A percentile compares a stretch with the other conserved stretches of the same genome.
Conservation (phyloP, 1,140 invertebrate genomes). For the Philotrypesis tridentata region DNA sequence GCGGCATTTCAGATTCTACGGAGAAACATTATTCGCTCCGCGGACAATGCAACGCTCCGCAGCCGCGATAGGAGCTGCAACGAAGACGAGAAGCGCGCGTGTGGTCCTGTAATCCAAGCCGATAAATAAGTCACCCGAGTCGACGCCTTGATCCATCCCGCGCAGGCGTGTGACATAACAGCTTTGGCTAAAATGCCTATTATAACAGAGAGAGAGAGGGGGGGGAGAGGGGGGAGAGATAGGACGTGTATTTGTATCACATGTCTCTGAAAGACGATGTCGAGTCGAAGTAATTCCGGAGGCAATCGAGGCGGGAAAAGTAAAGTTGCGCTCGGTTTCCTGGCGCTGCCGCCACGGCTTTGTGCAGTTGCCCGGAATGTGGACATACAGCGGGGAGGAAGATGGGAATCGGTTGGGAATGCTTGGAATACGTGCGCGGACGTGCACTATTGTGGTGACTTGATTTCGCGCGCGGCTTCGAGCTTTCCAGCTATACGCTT, state of each 20-base stretch:
- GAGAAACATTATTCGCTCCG: no score
- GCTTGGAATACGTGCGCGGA: neutral
- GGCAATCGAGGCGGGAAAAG: neutral
- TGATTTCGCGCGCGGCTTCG: neutral
- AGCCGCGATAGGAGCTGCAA: neutral
- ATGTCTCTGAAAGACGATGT: neutral
- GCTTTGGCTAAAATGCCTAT: neutral
- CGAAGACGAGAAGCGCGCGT: neutral
- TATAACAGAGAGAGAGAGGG: neutral
- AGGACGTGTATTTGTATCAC: neutral
- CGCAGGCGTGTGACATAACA: neutral
- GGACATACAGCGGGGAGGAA: neutral
- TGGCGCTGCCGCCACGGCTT: no score
- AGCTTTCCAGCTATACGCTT: neutral
- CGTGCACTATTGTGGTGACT: no score
- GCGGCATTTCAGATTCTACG: no score
- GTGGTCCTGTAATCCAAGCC: neutral
- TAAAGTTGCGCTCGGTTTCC: neutral
- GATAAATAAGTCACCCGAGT: slow-evolving; percentile 13
- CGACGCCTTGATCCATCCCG: neutral
- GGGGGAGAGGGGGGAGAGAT: no score
- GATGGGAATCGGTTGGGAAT: neutral
- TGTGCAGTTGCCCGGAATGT: no score
- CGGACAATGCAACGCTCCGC: no score
- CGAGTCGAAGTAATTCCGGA: neutral